A percentile compares a stretch with the other conserved stretches of the same genome.
These are phyloP conservation scores for Psilopsiagon aymara DNA, from an alignment of 2,113 vertebrate genomes.

Conservation along the genomic window DNA sequence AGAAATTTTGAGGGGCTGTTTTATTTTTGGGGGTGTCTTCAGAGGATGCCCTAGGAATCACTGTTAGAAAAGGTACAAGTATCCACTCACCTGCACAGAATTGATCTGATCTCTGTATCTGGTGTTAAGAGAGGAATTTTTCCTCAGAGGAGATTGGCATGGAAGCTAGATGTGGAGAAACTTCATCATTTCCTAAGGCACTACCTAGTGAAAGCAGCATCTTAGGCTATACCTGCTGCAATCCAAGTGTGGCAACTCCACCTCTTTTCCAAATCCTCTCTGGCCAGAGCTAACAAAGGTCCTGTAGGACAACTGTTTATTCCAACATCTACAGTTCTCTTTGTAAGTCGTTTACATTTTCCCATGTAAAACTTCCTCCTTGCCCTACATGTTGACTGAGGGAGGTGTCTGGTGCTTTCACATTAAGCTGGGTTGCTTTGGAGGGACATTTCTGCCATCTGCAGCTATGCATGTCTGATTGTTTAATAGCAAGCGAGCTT, in stretches of 20 bases:
- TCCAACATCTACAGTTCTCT: not conserved
- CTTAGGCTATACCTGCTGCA: not conserved
- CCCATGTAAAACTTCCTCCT: not conserved
- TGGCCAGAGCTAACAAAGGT: not conserved
- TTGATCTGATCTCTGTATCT: slow-evolving; percentile 3
- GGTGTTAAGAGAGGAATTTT: slow-evolving; percentile 11
- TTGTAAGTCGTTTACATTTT: not conserved
- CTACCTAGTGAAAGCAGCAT: not conserved
- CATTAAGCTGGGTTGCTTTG: not conserved
- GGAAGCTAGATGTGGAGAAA: not conserved
- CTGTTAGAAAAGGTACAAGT: not conserved
- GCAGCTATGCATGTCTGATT: not conserved
- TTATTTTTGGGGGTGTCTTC: not conserved
- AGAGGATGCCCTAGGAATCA: not conserved
- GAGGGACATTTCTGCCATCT: not conserved
- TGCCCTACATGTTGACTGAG: not conserved
- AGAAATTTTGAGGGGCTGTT: not conserved
- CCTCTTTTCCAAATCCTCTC: not conserved
- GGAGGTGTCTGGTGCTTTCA: not conserved
- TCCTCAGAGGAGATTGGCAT: not conserved
- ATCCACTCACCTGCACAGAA: not conserved
- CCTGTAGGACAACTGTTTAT: not conserved
- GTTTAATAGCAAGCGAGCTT: not conserved
- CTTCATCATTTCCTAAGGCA: not conserved
- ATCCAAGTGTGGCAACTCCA: not conserved